These are phyloP conservation scores for Neodon shergylaensis DNA, from an alignment of 2,113 vertebrate species.

Conservation along the genomic window DNA sequence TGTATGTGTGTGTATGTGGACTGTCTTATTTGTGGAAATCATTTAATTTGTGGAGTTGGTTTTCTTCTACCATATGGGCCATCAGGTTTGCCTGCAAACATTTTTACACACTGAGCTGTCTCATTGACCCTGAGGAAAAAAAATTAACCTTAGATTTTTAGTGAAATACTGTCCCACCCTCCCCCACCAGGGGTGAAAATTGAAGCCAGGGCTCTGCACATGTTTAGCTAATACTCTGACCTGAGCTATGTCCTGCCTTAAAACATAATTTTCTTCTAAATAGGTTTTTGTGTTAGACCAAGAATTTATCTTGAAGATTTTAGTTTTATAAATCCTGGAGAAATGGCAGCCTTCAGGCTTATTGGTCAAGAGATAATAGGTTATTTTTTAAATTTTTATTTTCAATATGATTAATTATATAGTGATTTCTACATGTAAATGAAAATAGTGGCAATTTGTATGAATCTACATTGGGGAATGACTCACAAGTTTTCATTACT, in stretches of 20 bases:
- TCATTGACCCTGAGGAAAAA: background rate
- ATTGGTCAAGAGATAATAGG: background rate
- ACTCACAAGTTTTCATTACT: slow-evolving; percentile 75
- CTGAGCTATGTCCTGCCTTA: no score
- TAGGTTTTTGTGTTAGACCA: background rate
- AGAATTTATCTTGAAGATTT: slow-evolving; percentile 14
- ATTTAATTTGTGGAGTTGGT: no score
- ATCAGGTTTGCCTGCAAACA: background rate
- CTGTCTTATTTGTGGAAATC: background rate
- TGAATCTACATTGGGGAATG: background rate
- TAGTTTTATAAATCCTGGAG: background rate
- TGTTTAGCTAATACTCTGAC: background rate
- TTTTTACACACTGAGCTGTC: background rate
- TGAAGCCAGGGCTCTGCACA: background rate
- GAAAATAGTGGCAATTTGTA: background rate
- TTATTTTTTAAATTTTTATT: background rate
- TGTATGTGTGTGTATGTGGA: no score
- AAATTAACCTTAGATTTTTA: background rate
- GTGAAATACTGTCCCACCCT: background rate
- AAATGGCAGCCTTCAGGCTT: background rate
- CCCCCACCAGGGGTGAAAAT: background rate
- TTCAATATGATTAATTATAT: background rate
- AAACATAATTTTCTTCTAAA: background rate
- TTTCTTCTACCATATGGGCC: background rate
- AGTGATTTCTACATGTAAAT: background rate